Evolutionary conservation across 2,113 vertebrate species (phyloP).

Genomic region (Pao palembangensis): DNA sequence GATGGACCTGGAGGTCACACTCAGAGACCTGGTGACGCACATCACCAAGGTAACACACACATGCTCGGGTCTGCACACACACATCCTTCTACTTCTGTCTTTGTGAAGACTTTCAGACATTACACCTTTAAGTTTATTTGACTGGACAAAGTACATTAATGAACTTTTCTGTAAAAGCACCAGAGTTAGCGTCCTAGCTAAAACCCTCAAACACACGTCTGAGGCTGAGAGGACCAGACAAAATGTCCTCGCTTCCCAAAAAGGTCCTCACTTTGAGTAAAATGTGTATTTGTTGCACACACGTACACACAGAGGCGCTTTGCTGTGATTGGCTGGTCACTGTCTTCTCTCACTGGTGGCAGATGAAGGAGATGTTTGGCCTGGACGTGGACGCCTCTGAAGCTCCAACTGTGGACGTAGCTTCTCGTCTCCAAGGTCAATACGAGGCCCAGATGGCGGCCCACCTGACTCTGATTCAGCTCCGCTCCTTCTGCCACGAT

Average conservation of each 20-base stretch:
- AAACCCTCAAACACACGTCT: background rate
- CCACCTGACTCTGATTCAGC: slow-evolving; percentile 61
- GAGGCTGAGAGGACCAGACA: too few species aligned
- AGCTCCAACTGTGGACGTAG: slow-evolving; percentile 12
- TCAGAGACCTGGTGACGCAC: slow-evolving; percentile 60
- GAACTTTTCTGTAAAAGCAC: too few species aligned
- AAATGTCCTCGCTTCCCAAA: too few species aligned
- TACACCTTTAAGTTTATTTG: too few species aligned
- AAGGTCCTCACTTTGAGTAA: too few species aligned
- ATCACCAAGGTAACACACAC: slow-evolving; percentile 48
- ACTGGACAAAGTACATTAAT: too few species aligned
- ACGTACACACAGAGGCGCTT: background rate
- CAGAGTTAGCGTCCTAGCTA: too few species aligned
- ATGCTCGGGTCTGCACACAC: too few species aligned
- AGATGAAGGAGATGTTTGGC: slow-evolving; percentile 54
- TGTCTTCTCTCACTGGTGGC: background rate
- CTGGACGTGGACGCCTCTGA: background rate
- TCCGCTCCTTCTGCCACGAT: slow-evolving; percentile 64
- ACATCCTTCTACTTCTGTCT: too few species aligned
- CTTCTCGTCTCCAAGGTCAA: slow-evolving; percentile 32
- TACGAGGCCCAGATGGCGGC: slow-evolving; percentile 57
- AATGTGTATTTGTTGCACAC: too few species aligned
- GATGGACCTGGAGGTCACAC: slow-evolving; percentile 25
- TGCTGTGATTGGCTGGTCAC: slow-evolving; percentile 12
- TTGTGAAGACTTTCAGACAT: too few species aligned